Base-by-base conservation (phyloP, 2,797 vertebrate species). In the Eulemur albifrons region DNA sequence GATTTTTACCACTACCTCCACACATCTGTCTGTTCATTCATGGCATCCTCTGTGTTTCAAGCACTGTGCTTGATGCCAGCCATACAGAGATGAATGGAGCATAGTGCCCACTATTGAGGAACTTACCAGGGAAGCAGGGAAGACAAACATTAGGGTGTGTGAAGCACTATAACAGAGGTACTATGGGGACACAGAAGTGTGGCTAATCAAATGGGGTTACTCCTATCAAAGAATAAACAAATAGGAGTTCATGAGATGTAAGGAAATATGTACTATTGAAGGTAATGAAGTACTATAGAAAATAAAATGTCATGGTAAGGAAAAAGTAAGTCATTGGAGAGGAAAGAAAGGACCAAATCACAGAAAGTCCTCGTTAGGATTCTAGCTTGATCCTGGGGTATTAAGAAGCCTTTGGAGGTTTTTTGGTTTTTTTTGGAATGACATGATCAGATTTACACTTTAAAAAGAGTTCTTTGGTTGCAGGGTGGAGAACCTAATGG, bases 261-360 rank as follows among this genome's bases (percentile, higher is more conserved):
- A 92, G 50, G 54, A 97, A 91, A 77, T 82, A 91, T 32, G 13
- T 83, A 27, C 54, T 35, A 52, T 54, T 20, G 88, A 97, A 92
- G n/a, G 30, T 48, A 80, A 54, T 67, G 30, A 81, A 50, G 20
- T 90, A 67, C 40, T 92, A 77, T 14, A 85, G 61, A 81, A 94
- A 90, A 92, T 38, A 94, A 90, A 90, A 88, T 43, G 32, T 35
- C 27, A 70, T 43, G 35, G 20, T 76, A 20, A 69, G 45, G 57
- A 35, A 59, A 77, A 88, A 45, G 40, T 4, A 54, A n/a, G 21
- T 82, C 32, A 75, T 79, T 70, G 38, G 65, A 92, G 63, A 73
- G 67, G 65, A 86, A 61, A 88, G 27, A 32, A 54, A 77, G 21
- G 45, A 65, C 25, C 27, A 87, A 54, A 83, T 86, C 45, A 82